Evolutionary conservation across 2,888 invertebrate genomes (phyloP).

Genomic region (Hemithea aestivaria): DNA sequence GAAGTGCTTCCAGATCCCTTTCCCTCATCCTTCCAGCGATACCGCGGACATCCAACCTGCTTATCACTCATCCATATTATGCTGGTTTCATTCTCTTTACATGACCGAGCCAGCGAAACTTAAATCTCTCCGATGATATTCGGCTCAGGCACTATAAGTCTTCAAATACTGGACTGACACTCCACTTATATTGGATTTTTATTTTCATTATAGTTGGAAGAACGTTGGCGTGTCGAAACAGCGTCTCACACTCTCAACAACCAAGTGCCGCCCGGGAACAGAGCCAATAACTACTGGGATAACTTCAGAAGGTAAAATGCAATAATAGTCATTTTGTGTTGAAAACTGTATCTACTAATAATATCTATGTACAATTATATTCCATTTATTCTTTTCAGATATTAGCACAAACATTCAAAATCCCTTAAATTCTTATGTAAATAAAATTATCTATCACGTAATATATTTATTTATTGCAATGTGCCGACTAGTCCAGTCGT

Average conservation of each 20-base stretch:
- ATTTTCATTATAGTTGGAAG: constrained; percentile 72
- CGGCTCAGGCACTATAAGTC: too few species aligned
- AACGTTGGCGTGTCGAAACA: constrained; percentile 69
- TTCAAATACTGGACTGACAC: too few species aligned
- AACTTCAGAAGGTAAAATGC: constrained; percentile 90
- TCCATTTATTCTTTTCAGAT: constrained; percentile 65
- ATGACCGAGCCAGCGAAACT: too few species aligned
- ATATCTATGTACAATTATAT: constrained; percentile 23
- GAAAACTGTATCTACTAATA: too few species aligned
- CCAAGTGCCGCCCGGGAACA: constrained; percentile 93
- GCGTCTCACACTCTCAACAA: constrained; percentile 86
- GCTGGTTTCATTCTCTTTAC: too few species aligned
- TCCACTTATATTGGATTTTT: too few species aligned
- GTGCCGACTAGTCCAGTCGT: constrained; percentile 7
- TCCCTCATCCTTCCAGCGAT: too few species aligned
- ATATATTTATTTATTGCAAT: constrained; percentile 20
- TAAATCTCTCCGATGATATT: too few species aligned
- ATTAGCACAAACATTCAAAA: constrained; percentile 43
- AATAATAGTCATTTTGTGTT: too few species aligned
- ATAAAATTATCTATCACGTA: constrained; percentile 13
- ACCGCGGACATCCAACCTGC: too few species aligned
- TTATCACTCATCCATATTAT: too few species aligned
- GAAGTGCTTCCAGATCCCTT: too few species aligned
- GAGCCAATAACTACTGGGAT: constrained; percentile 96
- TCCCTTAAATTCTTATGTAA: constrained; percentile 16